phyloP scores from a whole-genome alignment of 2,113 vertebrate genomes.

The Anarhynchus alexandrinus region DNA sequence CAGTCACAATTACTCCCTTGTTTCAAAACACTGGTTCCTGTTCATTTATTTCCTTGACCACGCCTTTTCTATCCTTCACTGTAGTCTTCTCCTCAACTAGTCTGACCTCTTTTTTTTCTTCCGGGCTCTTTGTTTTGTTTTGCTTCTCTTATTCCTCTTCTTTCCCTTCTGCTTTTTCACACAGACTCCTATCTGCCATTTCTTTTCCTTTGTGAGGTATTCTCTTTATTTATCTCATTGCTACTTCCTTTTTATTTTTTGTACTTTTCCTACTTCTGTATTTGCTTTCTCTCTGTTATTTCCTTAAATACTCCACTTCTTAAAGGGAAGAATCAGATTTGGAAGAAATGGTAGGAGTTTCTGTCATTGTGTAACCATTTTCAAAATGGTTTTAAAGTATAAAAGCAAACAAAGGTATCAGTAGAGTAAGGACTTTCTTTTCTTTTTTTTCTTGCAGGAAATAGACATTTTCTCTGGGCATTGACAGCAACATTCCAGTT shows the following conservation, averaged over 20 bases:
- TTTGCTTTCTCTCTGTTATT: neutral
- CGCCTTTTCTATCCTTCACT: neutral
- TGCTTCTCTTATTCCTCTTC: neutral
- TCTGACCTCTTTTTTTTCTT: neutral
- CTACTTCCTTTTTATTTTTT: neutral
- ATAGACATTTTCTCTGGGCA: neutral
- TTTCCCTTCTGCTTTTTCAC: neutral
- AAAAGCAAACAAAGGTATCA: neutral
- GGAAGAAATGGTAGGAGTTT: neutral
- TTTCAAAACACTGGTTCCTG: conserved; percentile 11
- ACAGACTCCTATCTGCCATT: neutral
- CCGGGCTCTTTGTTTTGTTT: neutral
- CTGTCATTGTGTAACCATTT: neutral
- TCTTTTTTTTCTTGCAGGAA: neutral
- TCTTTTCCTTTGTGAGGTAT: neutral
- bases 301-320: neutral
- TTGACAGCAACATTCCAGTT: neutral
- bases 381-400: neutral
- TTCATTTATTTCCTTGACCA: neutral
- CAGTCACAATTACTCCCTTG: neutral
- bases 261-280: neutral
- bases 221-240: neutral
- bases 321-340: neutral
- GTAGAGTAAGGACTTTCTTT: neutral
- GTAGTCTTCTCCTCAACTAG: neutral